phyloP scores from a whole-genome alignment of 2,797 vertebrate species.

The Mus spretus region DNA sequence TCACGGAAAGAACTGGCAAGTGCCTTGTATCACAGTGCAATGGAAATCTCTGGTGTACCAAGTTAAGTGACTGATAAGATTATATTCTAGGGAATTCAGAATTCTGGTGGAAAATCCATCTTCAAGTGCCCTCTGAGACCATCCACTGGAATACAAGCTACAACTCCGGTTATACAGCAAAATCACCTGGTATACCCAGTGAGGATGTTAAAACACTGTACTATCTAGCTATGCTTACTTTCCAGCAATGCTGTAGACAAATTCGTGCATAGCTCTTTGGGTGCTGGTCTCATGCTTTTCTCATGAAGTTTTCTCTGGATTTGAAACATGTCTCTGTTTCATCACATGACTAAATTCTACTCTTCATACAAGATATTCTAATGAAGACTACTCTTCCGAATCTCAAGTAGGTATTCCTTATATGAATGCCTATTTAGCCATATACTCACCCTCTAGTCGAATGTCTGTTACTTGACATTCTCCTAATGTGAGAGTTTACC shows the following conservation, averaged over 20 bases:
- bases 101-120: slow-evolving; percentile 12
- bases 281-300: not conserved
- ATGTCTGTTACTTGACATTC: not conserved
- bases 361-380: not conserved
- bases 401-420: not conserved
- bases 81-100: slow-evolving; percentile 47
- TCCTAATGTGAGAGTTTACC: not conserved
- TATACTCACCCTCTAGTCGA: not conserved
- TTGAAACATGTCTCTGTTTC: not conserved
- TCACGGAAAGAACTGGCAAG: accelerated
- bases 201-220: not conserved
- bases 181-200: not conserved
- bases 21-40: slow-evolving; percentile 6
- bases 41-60: slow-evolving; percentile 57
- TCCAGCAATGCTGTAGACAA: not conserved
- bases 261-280: not conserved
- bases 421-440: not conserved
- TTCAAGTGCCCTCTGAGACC: slow-evolving; percentile 55
- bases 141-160: not conserved
- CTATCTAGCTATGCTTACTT: not conserved
- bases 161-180: slow-evolving; percentile 32
- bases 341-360: not conserved
- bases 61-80: slow-evolving; percentile 52
- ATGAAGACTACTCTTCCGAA: not conserved
- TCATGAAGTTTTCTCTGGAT: not conserved